Evolutionary conservation across 2,888 invertebrate species (phyloP).

Genomic region (Endotricha flammealis): DNA sequence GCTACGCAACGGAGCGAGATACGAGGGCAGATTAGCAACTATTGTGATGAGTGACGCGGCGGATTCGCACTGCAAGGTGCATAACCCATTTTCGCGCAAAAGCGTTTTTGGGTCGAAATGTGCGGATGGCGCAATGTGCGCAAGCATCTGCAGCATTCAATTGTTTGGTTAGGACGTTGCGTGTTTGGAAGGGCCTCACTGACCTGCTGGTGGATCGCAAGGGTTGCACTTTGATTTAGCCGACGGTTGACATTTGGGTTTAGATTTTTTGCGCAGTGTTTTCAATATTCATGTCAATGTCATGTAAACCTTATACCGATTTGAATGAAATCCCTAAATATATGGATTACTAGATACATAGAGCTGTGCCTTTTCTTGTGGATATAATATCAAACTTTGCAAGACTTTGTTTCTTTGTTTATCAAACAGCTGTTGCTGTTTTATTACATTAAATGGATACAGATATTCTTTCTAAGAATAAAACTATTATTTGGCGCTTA

Average conservation of each 20-base stretch:
- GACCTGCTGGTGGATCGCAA: slow-evolving; percentile 44
- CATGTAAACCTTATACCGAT: too few species aligned
- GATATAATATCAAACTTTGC: too few species aligned
- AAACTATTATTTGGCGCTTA: too few species aligned
- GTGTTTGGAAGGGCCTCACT: slow-evolving; percentile 37
- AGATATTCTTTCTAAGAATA: too few species aligned
- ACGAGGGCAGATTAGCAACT: slow-evolving; percentile 47
- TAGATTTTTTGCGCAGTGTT: not conserved
- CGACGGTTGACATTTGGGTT: slow-evolving; percentile 24
- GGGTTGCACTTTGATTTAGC: slow-evolving; percentile 54
- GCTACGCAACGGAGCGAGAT: slow-evolving; percentile 36
- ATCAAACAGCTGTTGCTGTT: too few species aligned
- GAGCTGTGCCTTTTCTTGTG: too few species aligned
- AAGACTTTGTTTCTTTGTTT: too few species aligned
- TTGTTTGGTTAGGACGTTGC: slow-evolving; percentile 69
- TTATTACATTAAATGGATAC: too few species aligned
- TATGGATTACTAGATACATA: too few species aligned
- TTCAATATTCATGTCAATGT: too few species aligned
- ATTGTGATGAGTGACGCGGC: slow-evolving; percentile 57
- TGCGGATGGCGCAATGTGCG: slow-evolving; percentile 52
- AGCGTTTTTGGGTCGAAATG: slow-evolving; percentile 42
- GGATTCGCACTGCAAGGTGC: slow-evolving; percentile 64
- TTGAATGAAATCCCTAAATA: too few species aligned
- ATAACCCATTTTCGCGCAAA: slow-evolving; percentile 71
- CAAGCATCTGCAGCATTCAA: slow-evolving; percentile 55